phyloP scores from a whole-genome alignment of 2,113 vertebrate genomes.

The Ovis canadensis region DNA sequence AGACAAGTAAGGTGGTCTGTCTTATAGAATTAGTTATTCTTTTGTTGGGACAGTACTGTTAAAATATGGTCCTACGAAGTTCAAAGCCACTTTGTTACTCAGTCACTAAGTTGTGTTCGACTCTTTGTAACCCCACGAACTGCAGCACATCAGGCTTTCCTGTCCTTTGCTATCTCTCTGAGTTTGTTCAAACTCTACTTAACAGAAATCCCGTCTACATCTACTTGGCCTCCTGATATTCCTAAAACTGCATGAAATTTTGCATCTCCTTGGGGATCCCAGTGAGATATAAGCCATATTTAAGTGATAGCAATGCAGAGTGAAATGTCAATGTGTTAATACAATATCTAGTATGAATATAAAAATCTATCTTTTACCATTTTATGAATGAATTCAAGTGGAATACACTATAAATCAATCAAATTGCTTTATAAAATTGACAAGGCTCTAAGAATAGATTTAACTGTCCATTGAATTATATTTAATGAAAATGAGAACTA shows the following conservation, averaged over 20 bases:
- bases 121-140: not conserved
- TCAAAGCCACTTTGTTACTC: not conserved
- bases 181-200: not conserved
- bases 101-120: not conserved
- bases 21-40: not conserved
- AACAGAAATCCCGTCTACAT: not conserved
- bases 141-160: not conserved
- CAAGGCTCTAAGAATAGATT: not conserved
- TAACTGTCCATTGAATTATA: not conserved
- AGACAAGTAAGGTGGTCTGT: not conserved
- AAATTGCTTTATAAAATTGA: not conserved
- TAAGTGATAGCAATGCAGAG: not conserved
- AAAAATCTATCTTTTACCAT: not conserved
- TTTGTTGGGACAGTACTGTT: not conserved
- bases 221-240: not conserved
- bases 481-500: not conserved
- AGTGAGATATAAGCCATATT: not conserved
- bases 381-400: not conserved
- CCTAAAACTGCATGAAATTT: not conserved
- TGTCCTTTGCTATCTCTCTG: not conserved
- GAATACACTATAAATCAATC: not conserved
- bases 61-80: not conserved
- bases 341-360: not conserved
- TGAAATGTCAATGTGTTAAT: not conserved
- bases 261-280: not conserved